phyloP scores from a whole-genome alignment of 2,113 vertebrate species.

The Hypomesus transpacificus region DNA sequence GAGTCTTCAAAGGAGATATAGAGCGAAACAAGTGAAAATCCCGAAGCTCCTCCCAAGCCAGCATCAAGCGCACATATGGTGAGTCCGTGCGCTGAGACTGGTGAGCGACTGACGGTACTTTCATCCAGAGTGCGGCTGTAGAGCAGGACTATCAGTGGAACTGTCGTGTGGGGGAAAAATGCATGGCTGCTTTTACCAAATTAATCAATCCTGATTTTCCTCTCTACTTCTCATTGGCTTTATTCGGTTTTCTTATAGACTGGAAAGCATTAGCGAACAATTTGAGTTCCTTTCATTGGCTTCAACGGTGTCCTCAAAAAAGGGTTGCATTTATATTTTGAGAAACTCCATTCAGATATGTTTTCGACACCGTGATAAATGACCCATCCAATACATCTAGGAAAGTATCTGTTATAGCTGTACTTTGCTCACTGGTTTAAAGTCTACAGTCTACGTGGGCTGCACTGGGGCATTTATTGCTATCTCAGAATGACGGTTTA shows the following conservation, averaged over 20 bases:
- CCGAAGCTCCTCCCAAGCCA: constrained; percentile 61
- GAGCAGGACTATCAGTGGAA: constrained; percentile 32
- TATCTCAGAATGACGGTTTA: neutral
- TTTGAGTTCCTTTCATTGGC: too few relatives aligned
- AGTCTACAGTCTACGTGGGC: too few relatives aligned
- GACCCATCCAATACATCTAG: too few relatives aligned
- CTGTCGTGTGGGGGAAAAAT: constrained; percentile 3
- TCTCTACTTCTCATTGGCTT: neutral
- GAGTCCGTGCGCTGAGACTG: constrained; percentile 29
- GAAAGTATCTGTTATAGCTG: too few relatives aligned
- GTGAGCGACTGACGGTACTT: constrained; percentile 1
- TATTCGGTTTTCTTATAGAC: neutral
- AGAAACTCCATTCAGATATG: too few relatives aligned
- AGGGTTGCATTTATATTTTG: too few relatives aligned
- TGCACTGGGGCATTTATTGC: too few relatives aligned
- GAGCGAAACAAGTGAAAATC: constrained; percentile 43
- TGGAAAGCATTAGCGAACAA: neutral
- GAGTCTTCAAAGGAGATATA: constrained; percentile 46
- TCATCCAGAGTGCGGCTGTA: too few relatives aligned
- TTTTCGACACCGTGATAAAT: too few relatives aligned
- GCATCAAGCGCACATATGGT: constrained; percentile 48
- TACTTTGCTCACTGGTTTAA: too few relatives aligned
- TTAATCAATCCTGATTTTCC: neutral
- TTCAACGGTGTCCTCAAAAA: too few relatives aligned
- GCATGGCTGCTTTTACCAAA: neutral